Conservation (phyloP, 2,113 vertebrate genomes). For the Oncorhynchus gorbuscha region DNA sequence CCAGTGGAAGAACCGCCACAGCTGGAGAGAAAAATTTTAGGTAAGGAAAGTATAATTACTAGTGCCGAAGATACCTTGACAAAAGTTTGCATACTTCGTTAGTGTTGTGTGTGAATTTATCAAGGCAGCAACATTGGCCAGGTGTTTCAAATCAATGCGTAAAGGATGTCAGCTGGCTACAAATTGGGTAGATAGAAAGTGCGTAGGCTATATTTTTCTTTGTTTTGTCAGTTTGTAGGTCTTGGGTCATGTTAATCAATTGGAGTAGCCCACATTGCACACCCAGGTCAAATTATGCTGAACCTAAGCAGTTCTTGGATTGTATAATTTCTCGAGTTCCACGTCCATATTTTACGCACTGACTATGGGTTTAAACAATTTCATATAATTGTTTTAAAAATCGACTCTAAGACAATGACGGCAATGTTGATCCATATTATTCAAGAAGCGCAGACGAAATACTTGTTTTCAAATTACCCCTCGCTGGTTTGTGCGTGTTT, state of each 20-base stretch:
- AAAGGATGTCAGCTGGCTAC: background rate
- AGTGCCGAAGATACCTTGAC: background rate
- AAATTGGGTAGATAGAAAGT: background rate
- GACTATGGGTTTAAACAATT: background rate
- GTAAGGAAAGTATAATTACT: conserved; percentile 49
- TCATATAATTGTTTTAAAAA: too few species aligned
- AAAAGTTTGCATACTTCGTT: background rate
- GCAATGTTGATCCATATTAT: too few species aligned
- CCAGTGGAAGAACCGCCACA: conserved; percentile 60
- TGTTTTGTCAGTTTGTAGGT: too few species aligned
- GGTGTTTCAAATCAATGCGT: background rate
- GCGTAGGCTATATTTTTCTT: too few species aligned
- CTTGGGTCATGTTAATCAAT: too few species aligned
- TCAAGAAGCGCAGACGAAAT: too few species aligned
- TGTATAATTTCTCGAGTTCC: background rate
- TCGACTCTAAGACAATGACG: too few species aligned
- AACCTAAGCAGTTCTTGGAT: background rate
- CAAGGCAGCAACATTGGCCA: background rate
- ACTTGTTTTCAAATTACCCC: too few species aligned
- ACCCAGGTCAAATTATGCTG: too few species aligned
- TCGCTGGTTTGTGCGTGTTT: background rate
- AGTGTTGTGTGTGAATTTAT: background rate
- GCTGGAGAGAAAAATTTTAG: conserved; percentile 74
- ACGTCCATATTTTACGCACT: conserved; percentile 11
- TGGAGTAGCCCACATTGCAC: too few species aligned